Conservation (phyloP, 2,113 vertebrate genomes). For the Plectropomus leopardus region DNA sequence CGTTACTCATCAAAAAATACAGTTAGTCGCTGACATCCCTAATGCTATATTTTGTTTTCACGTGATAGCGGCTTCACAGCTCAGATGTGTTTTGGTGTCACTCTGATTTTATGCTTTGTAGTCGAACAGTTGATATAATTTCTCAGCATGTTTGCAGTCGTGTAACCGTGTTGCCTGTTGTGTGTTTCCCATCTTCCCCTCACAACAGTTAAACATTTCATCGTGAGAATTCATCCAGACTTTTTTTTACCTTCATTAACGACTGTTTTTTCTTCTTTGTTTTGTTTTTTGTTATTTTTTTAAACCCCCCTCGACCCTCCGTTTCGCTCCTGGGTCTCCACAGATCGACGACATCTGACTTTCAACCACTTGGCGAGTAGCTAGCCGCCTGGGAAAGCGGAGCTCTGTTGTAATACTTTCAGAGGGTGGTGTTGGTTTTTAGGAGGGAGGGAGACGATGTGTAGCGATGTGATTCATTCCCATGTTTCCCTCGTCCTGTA, state of each 20-base stretch:
- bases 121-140: not conserved
- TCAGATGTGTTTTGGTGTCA: not conserved
- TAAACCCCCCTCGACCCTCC: slow-evolving; percentile 29
- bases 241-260: slow-evolving; percentile 53
- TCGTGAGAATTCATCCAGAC: not conserved
- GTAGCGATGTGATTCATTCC: slow-evolving; percentile 14
- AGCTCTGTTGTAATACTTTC: slow-evolving; percentile 8
- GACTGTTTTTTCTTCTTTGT: slow-evolving; percentile 41
- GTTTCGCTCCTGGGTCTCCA: slow-evolving; percentile 52
- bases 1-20: no score
- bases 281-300: slow-evolving; percentile 30
- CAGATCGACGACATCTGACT: slow-evolving; percentile 81
- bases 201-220: slow-evolving; percentile 4
- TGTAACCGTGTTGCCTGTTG: slow-evolving; percentile 27
- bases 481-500: slow-evolving; percentile 22
- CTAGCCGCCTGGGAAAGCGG: slow-evolving; percentile 65
- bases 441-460: slow-evolving; percentile 1
- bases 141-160: slow-evolving; percentile 43
- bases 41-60: not conserved
- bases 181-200: slow-evolving; percentile 35
- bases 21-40: no score
- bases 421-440: not conserved
- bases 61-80: not conserved
- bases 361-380: slow-evolving; percentile 82
- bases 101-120: not conserved